A percentile compares a stretch with the other conserved stretches of the same genome.
Conservation (phyloP, 2,113 vertebrate genomes). For the Geothlypis trichas region DNA sequence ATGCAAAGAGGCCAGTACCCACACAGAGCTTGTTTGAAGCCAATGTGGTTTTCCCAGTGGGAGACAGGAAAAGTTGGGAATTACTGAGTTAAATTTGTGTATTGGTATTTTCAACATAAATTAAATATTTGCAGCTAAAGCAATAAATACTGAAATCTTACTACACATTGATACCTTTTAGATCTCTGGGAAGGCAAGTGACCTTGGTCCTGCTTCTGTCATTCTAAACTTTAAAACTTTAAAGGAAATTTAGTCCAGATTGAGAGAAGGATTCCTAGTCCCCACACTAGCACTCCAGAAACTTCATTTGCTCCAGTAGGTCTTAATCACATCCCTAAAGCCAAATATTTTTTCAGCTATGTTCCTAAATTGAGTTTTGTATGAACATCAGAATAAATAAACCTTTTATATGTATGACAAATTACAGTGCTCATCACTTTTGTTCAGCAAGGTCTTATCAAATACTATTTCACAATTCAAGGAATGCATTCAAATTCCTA, state of each 20-base stretch:
- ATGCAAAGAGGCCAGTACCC: neutral
- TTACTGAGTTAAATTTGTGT: constrained; percentile 35
- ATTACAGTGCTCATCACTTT: neutral
- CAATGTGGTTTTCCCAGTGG: constrained; percentile 6
- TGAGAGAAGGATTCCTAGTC: neutral
- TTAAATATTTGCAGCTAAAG: constrained; percentile 46
- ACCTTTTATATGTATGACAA: neutral
- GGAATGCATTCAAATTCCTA: neutral
- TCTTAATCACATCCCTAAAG: neutral
- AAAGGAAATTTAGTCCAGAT: constrained; percentile 27
- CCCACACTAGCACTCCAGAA: neutral
- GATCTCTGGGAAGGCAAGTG: constrained; percentile 12
- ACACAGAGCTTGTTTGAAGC: constrained; percentile 34
- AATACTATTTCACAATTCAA: neutral
- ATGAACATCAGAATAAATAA: neutral
- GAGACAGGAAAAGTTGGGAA: constrained; percentile 42
- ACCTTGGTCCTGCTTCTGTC: neutral
- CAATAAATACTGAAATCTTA: constrained; percentile 51
- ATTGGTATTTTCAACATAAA: constrained; percentile 43
- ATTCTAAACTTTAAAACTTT: neutral
- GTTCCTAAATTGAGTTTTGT: neutral
- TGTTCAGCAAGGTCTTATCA: neutral
- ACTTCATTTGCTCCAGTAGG: neutral
- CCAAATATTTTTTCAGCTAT: neutral
- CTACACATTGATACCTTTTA: neutral